phyloP scores from a whole-genome alignment of 1,140 invertebrate genomes.

The Zaprionus africanus region DNA sequence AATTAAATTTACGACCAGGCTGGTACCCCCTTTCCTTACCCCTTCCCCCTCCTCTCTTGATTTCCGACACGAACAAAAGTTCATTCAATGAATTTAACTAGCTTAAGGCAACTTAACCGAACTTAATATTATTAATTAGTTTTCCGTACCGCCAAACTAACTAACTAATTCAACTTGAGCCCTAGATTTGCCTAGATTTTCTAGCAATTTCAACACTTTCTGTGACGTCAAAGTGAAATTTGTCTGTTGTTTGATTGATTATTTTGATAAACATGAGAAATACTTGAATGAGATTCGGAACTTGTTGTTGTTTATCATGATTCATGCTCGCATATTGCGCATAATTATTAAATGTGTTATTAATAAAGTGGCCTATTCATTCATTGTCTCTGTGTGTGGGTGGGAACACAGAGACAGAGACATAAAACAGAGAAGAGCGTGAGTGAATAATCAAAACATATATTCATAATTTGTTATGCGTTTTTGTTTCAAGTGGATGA shows the following conservation, averaged over 20 bases:
- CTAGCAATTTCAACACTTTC: conserved; percentile 7
- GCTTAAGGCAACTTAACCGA: conserved; percentile 38
- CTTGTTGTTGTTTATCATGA: conserved; percentile 38
- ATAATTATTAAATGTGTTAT: conserved; percentile 57
- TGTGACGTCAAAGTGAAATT: conserved; percentile 50
- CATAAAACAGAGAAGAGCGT: background rate
- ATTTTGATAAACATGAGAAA: conserved; percentile 75
- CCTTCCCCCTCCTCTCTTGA: background rate
- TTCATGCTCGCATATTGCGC: conserved; percentile 61
- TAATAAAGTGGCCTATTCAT: conserved; percentile 57
- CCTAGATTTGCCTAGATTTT: background rate
- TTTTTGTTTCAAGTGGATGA: background rate
- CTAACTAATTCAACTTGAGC: conserved; percentile 44
- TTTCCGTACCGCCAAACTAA: conserved; percentile 28
- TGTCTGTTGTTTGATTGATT: conserved; percentile 56
- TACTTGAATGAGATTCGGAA: conserved; percentile 17
- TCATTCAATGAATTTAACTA: conserved; percentile 33
- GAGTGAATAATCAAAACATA: conserved; percentile 43
- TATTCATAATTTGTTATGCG: conserved; percentile 56
- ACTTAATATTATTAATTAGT: conserved; percentile 75
- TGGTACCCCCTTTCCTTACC: background rate
- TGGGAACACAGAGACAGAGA: conserved; percentile 11
- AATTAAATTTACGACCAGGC: conserved; percentile 44
- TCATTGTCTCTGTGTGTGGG: conserved; percentile 47
- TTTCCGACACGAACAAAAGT: conserved; percentile 12